These are phyloP conservation scores for Ricordea florida DNA, from an alignment of 92 coral and sea anemone genomes.

Conservation along the genomic window DNA sequence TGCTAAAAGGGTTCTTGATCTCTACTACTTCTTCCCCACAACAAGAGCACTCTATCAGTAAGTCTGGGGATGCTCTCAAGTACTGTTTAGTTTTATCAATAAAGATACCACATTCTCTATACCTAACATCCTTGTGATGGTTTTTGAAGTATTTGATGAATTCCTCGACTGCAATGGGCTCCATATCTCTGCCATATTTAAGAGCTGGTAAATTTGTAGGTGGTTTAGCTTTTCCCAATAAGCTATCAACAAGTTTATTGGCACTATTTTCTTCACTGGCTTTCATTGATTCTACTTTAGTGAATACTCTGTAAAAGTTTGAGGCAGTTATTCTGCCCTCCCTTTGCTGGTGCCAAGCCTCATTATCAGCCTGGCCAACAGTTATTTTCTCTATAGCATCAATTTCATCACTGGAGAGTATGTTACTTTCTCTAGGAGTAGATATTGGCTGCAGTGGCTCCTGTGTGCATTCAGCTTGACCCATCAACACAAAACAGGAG, in stretches of 20 bases:
- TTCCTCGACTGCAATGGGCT: conserved; percentile 21
- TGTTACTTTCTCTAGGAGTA: not conserved
- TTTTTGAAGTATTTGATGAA: conserved; percentile 30
- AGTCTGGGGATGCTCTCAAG: conserved; percentile 61
- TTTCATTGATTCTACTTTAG: conserved; percentile 17
- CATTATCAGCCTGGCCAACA: conserved; percentile 17
- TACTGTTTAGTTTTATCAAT: conserved; percentile 32
- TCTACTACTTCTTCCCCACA: conserved; percentile 48
- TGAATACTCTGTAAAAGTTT: conserved; percentile 5
- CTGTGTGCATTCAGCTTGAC: not conserved
- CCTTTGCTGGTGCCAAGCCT: conserved; percentile 14
- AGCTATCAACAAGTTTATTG: conserved; percentile 4
- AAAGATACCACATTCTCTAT: conserved; percentile 56
- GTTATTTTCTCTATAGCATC: not conserved
- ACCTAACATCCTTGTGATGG: conserved; percentile 33
- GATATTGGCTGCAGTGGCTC: not conserved
- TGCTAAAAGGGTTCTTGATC: conserved; percentile 46
- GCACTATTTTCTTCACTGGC: not conserved
- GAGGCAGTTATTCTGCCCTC: conserved; percentile 16
- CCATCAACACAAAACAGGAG: conserved; percentile 40
- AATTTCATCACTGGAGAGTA: conserved; percentile 17
- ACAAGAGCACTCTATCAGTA: conserved; percentile 46
- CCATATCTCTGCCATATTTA: conserved; percentile 26
- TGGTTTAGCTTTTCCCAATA: conserved; percentile 24
- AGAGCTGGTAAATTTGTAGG: conserved; percentile 35